Conservation (phyloP, 2,888 invertebrate species). For the Habrosyne pyritoides region DNA sequence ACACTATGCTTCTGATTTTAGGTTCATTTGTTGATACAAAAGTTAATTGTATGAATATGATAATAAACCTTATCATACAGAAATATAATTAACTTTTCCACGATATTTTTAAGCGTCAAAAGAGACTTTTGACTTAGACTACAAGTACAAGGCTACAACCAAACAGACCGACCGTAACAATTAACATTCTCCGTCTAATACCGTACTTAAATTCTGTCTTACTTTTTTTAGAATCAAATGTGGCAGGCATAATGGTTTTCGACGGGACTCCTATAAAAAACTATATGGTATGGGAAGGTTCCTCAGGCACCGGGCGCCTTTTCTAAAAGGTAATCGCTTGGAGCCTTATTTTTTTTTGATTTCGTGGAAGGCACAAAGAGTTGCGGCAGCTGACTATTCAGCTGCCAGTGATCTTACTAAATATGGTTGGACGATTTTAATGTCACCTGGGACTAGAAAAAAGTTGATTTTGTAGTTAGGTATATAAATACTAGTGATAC, state of each 20-base stretch:
- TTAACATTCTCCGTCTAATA: slow-evolving; percentile 50
- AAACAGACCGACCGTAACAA: slow-evolving; percentile 1
- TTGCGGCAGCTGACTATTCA: slow-evolving; percentile 72
- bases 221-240: slow-evolving; percentile 66
- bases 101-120: no score
- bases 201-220: slow-evolving; percentile 45
- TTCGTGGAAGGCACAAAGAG: slow-evolving; percentile 71
- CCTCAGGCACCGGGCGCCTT: slow-evolving; percentile 59
- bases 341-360: slow-evolving; percentile 59
- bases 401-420: slow-evolving; percentile 56
- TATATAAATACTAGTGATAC: no score
- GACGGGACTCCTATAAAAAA: slow-evolving; percentile 59
- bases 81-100: no score
- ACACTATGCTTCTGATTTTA: no score
- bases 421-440: slow-evolving; percentile 36
- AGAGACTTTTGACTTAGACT: no score
- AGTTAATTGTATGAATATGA: no score
- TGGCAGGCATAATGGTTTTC: slow-evolving; percentile 65
- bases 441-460: slow-evolving; percentile 46
- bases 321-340: slow-evolving; percentile 74
- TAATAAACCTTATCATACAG: no score
- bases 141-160: not conserved
- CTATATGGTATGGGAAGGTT: slow-evolving; percentile 49
- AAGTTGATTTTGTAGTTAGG: not conserved
- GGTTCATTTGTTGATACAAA: no score